phyloP scores from a whole-genome alignment of 2,888 invertebrate species.

The Rhaphigaster nebulosa region DNA sequence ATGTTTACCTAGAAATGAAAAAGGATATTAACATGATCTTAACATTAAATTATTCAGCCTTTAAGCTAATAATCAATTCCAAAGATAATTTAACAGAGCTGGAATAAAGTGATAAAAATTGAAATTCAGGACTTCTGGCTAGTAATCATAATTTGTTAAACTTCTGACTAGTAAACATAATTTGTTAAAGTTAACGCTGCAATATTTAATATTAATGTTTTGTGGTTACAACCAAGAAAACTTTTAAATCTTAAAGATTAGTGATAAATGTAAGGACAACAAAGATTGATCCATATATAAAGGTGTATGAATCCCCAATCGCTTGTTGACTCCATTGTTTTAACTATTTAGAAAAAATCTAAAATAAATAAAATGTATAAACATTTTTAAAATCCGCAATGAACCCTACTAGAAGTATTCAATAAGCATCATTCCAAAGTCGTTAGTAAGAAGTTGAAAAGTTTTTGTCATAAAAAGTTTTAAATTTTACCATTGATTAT shows the following conservation, averaged over 20 bases:
- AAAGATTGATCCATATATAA: background rate
- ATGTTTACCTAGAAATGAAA: background rate
- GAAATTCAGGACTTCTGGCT: background rate
- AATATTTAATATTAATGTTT: no score
- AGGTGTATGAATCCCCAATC: background rate
- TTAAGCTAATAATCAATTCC: background rate
- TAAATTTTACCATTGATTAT: no score
- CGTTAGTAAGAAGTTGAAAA: no score
- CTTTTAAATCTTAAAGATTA: background rate
- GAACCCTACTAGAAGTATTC: no score
- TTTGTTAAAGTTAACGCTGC: background rate
- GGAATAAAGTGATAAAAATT: background rate
- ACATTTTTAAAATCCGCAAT: no score
- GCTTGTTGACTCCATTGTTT: background rate
- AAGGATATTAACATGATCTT: background rate
- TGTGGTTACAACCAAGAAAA: background rate
- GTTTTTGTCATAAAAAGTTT: no score
- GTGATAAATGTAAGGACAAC: background rate
- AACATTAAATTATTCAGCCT: background rate
- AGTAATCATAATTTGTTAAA: background rate
- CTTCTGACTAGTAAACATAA: background rate
- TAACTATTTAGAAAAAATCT: no score
- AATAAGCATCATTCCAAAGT: no score
- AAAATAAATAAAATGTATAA: no score
- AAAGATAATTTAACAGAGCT: background rate